Evolutionary conservation across 1,140 invertebrate species (phyloP), one percentile per base, ranked within the genome.

Genomic region (Psilanteris sp.): DNA sequence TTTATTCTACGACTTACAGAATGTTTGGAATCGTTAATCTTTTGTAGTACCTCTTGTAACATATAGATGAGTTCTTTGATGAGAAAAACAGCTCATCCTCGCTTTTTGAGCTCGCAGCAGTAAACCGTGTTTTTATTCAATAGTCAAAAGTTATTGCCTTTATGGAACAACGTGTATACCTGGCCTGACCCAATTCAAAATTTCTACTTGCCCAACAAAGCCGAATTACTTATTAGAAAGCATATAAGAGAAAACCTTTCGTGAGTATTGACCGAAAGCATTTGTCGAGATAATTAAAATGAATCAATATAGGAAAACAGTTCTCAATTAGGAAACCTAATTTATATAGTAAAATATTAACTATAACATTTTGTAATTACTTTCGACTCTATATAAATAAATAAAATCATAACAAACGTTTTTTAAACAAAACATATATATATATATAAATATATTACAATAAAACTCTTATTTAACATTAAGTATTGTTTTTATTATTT

Each of bases 181-280:
- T 37, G 22, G 43, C 20, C 57, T 61, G 61, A 54, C 48, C 61
- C 29, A 66, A 66, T 66, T 66, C 18, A 54, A 44, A 64, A 66
- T 66, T 54, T 44, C 61, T 44, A 66, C 61, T 52, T 44, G 34
- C 36, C 20, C 26, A 44, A 46, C 39, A 9, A 31, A 43, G 27
- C 16, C 61, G 27, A 34, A 66, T 46, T 44, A 66, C 37, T 54
- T 54, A 41, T 64, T 39, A 52, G 14, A 52, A 41, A 31, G 16
- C 59, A 26, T 31, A 14, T 52, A 13, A 11, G 13, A 41, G 8
- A 9, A 41, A 36, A 26, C 10, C 22, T 39, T 48, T 48, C 16
- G 44, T 20, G 31, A 39, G 27, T 43, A 57, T 39, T 55, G 24
- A 39, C 32, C 31, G 20, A 37, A 36, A 52, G 16, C 32, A n/a